phyloP scores from a whole-genome alignment of 2,797 vertebrate genomes.

The Hybognathus amarus region DNA sequence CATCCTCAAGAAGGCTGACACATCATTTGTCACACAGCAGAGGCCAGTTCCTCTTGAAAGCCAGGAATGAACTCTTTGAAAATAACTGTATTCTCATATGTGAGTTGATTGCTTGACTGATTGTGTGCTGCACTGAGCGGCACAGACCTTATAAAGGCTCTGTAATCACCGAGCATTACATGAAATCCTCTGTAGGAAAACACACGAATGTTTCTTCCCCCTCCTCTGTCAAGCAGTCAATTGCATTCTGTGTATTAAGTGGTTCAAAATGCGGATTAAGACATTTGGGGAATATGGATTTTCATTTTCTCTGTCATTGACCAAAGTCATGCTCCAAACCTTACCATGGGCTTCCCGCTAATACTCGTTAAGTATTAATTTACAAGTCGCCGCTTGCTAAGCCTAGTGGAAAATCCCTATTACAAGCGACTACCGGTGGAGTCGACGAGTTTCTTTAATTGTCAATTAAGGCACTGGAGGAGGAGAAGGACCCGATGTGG shows the following conservation, averaged over 20 bases:
- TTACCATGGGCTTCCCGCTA: slow-evolving; percentile 61
- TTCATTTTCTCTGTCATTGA: slow-evolving; percentile 54
- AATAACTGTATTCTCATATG: slow-evolving; percentile 31
- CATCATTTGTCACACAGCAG: slow-evolving; percentile 42
- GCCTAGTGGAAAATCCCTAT: slow-evolving; percentile 73
- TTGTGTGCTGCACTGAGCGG: background rate
- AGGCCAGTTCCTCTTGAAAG: slow-evolving; percentile 45
- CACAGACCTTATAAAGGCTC: slow-evolving; percentile 19
- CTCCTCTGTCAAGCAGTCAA: slow-evolving; percentile 28
- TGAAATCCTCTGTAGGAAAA: slow-evolving; percentile 27
- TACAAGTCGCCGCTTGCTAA: slow-evolving; percentile 73
- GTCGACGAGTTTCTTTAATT: slow-evolving; percentile 76
- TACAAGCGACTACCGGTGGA: slow-evolving; percentile 65
- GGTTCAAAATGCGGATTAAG: slow-evolving; percentile 59
- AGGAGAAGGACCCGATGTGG: slow-evolving; percentile 54
- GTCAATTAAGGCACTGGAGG: slow-evolving; percentile 74
- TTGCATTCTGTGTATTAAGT: slow-evolving; percentile 53
- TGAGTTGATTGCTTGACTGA: slow-evolving; percentile 1
- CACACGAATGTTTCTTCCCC: background rate
- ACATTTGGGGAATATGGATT: slow-evolving; percentile 62
- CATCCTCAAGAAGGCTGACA: slow-evolving; percentile 59
- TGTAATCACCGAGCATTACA: slow-evolving; percentile 19
- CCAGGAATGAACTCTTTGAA: slow-evolving; percentile 7
- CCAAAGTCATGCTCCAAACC: slow-evolving; percentile 58
- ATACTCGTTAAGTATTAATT: slow-evolving; percentile 72